Evolutionary conservation across 2,113 vertebrate species (phyloP), one percentile per base, ranked within the genome.

Genomic region (Spheniscus mendiculus): DNA sequence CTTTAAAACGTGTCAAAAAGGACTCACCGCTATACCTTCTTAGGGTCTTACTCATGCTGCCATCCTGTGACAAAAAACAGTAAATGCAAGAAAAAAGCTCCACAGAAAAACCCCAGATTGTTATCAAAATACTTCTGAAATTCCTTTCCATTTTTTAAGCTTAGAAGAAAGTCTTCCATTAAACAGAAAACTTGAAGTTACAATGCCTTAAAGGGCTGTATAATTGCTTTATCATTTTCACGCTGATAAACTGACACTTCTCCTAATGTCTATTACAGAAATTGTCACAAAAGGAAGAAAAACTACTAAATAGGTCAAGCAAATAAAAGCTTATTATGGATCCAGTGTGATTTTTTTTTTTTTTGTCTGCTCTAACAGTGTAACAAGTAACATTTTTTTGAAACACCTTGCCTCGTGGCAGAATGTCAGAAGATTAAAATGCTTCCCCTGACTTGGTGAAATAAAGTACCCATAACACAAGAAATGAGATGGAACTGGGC

Each of bases 41-140:
- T 71, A 95, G 89, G 22, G 17, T 98, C 98, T 98, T 98, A 97
- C 98, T 97, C 96, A 97, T 98, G 98, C 98, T 98, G 98, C 98
- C 98, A 98, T 97, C 98, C 97, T 98, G 98, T 98, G 98, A 98
- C 98, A 50, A 97, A 80, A 90, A 44, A 36, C 59, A 86, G 98
- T 88, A 98, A 98, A 97, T 63, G 85, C 98, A 98, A 91, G 90
- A 58, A 34, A 79, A 95, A 95, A 97, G 74, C 88, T 79, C 25
- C 38, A 58, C 45, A 22, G 32, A 36, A 82, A 36, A 84, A 53
- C 9, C 38, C 47, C 45, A 87, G 45, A 85, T 62, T 18, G 50
- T 79, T 88, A 91, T 38, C 47, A 55, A 93, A 96, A 85, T 20
- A n/a, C 26, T 77, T 55, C 8, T 55, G 52, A 94, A 85, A 87